Base-by-base conservation (phyloP, 2,888 invertebrate species). In the Watsonalla binaria region DNA sequence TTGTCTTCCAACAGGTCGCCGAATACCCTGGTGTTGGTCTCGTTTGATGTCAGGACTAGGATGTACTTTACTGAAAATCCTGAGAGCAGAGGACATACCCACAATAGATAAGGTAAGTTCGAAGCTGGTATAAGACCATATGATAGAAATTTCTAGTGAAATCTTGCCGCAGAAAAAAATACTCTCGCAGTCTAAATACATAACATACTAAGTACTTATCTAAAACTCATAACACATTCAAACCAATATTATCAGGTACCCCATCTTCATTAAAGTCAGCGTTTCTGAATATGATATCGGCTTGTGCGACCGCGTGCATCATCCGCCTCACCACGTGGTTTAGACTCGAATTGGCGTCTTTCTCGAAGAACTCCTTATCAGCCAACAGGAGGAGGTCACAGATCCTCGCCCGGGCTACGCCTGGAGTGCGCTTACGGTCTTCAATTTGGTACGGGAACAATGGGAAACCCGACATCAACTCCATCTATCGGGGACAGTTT, bases 191-290 rank as follows among this genome's bases (percentile, higher is more conserved):
- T n/a, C n/a, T n/a, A n/a, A n/a, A n/a, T n/a, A 24, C 24, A 24
- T 24, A 24, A 24, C 24, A 24, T 24, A 24, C 24, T 24, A n/a
- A n/a, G n/a, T n/a, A 24, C 24, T 24, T 24, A 24, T 24, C 4
- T 2, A 24, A 24, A 24, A 24, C 24, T 15, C 1, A 8, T 33
- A 11, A 47, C 6, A 8, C 13, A 1, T 24, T 47, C 65, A 62
- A 47, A 85, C 90, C 90, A 58, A 92, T 90, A 67, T 92, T 92
- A 74, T 92, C 92, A 5, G 92, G 90, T 1, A 80, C 54, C 0
- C 92, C 91, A 61, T 92, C 92, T 46, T 88, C 87, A 60, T 92
- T 84, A 56, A 92, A 92, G 62, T 92, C 92, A 0, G 92, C 84
- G 51, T 90, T 90, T 57, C 92, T 84, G 58, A 92, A 92, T 55